phyloP scores from a whole-genome alignment of 2,888 invertebrate species.

The Diarsia brunnea region DNA sequence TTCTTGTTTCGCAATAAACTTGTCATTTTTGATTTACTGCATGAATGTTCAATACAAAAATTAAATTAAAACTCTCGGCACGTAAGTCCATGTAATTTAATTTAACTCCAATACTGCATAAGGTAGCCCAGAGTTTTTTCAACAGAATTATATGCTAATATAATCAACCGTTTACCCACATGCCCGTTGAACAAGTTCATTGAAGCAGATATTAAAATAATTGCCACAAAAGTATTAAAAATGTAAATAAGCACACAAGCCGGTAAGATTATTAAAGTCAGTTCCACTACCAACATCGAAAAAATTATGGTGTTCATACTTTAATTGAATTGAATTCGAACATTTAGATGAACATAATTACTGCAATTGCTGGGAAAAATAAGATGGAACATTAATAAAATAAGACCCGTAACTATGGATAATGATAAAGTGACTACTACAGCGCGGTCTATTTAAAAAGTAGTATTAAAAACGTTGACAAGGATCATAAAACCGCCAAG shows the following conservation, averaged over 20 bases:
- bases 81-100: slow-evolving; percentile 47
- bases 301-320: slow-evolving; percentile 57
- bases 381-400: slow-evolving; percentile 34
- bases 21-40: slow-evolving; percentile 24
- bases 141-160: slow-evolving; percentile 59
- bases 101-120: slow-evolving; percentile 40
- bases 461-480: slow-evolving; percentile 32
- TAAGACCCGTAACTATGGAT: slow-evolving; percentile 32
- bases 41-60: slow-evolving; percentile 7
- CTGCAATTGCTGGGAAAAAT: slow-evolving; percentile 31
- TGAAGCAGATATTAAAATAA: slow-evolving; percentile 65
- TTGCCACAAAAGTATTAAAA: slow-evolving; percentile 63
- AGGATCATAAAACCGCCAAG: slow-evolving; percentile 20
- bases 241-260: slow-evolving; percentile 63
- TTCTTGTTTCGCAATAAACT: not conserved
- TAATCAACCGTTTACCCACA: slow-evolving; percentile 55
- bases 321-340: slow-evolving; percentile 64
- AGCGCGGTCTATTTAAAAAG: slow-evolving; percentile 14
- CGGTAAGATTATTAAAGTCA: slow-evolving; percentile 51
- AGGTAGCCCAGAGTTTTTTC: slow-evolving; percentile 45
- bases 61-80: slow-evolving; percentile 40
- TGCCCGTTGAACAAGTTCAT: slow-evolving; percentile 60
- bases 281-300: slow-evolving; percentile 39
- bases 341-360: slow-evolving; percentile 52
- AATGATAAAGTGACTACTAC: slow-evolving; percentile 29